These are phyloP conservation scores for Aradus depressus DNA, from an alignment of 2,888 invertebrate genomes.

Conservation along the genomic window DNA sequence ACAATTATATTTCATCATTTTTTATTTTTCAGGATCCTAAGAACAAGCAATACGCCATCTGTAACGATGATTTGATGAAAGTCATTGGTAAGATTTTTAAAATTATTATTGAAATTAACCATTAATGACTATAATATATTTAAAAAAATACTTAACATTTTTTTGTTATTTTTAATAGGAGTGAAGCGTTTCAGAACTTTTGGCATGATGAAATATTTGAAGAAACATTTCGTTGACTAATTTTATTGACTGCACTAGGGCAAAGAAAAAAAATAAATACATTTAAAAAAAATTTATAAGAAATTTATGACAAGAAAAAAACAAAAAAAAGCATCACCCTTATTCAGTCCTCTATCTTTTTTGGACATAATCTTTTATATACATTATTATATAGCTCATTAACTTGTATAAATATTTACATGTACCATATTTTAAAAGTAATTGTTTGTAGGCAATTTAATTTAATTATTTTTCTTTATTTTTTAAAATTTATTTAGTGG, in stretches of 20 bases:
- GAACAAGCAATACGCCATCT: slow-evolving; percentile 89
- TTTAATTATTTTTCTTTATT: not conserved
- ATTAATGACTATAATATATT: not conserved
- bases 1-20: slow-evolving; percentile 13
- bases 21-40: slow-evolving; percentile 59
- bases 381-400: slow-evolving; percentile 14
- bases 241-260: slow-evolving; percentile 10
- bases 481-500: slow-evolving; percentile 2
- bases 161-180: slow-evolving; percentile 35
- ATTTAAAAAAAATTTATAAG: too few relatives aligned
- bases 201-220: slow-evolving; percentile 94
- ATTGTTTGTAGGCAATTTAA: slow-evolving; percentile 2
- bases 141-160: slow-evolving; percentile 4
- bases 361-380: slow-evolving; percentile 15
- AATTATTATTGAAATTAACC: not conserved
- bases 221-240: slow-evolving; percentile 60
- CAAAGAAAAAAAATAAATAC: too few relatives aligned
- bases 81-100: slow-evolving; percentile 57
- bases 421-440: slow-evolving; percentile 17
- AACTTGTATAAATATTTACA: slow-evolving; percentile 19
- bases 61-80: slow-evolving; percentile 78
- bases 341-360: slow-evolving; percentile 1
- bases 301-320: not conserved
- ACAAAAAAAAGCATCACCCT: slow-evolving; percentile 11
- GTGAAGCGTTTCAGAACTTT: slow-evolving; percentile 87